phyloP scores from a whole-genome alignment of 2,888 invertebrate genomes.

The Drosophila pegasa region DNA sequence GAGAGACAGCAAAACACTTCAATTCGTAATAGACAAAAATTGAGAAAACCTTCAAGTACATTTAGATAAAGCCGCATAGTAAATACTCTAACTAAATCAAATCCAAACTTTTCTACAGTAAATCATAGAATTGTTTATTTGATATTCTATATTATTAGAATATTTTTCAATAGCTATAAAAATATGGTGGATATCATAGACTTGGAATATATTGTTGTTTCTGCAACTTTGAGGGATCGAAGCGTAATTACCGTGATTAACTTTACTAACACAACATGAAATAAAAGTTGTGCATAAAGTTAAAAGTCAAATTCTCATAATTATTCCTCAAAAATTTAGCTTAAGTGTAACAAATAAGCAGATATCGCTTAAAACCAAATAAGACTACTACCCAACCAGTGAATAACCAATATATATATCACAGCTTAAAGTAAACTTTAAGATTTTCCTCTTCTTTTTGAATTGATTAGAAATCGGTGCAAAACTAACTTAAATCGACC shows the following conservation, averaged over 20 bases:
- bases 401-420: not conserved
- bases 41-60: slow-evolving; percentile 52
- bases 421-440: not conserved
- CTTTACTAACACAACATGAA: too few relatives aligned
- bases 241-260: not conserved
- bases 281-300: too few relatives aligned
- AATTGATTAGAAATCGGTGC: not conserved
- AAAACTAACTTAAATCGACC: not conserved
- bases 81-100: slow-evolving; percentile 22
- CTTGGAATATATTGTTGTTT: too few relatives aligned
- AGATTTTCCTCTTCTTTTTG: not conserved
- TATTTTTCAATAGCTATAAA: too few relatives aligned
- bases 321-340: too few relatives aligned
- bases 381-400: too few relatives aligned
- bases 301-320: too few relatives aligned
- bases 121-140: not conserved
- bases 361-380: too few relatives aligned
- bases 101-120: not conserved
- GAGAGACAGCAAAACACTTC: slow-evolving; percentile 64
- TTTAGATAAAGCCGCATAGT: slow-evolving; percentile 11
- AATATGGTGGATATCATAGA: too few relatives aligned
- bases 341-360: too few relatives aligned
- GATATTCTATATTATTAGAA: too few relatives aligned
- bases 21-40: slow-evolving; percentile 64
- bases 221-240: not conserved